Base-by-base conservation (phyloP, 1,140 invertebrate species). In the Bilobella aurantiaca region DNA sequence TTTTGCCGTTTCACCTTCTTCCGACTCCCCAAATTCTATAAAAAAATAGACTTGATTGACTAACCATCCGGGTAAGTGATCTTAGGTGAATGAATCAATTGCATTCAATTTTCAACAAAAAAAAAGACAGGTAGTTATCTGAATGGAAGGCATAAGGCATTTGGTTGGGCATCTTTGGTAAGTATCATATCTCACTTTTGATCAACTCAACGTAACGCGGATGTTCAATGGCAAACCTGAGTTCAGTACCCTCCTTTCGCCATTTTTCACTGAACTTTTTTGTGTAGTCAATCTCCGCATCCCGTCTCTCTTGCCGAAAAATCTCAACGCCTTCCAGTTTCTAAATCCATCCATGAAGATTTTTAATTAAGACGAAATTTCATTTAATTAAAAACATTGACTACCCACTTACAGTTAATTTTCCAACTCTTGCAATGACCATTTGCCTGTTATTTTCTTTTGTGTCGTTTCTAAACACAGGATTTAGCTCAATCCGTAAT, bases 271-370 rank as follows among this genome's bases (percentile, higher is more conserved):
- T 85, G 78, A 86, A 87, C 25, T 85, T 82, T 78, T 93, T 93
- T 72, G 93, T 77, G 75, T 93, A 93, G 78, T 93, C 91, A 65
- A 91, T 87, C 74, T 93, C 89, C 0, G 91, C 87, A n/a, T 89
- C 90, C 74, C 86, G 81, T 66, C 88, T 82, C 68, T 90, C 84
- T 56, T 85, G 82, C 0, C 78, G 72, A 5, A 77, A 79, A 68
- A 93, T 84, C 76, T 81, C 75, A 25, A 82, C 82, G 21, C 86
- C 84, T 78, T 90, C 90, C 3, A 90, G 76, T 73, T 82, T 79
- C 79, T 85, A 77, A n/a, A n/a, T n/a, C n/a, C n/a, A n/a, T n/a
- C n/a, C n/a, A n/a, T n/a, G 37, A 42, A 2, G 16, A 16, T 49
- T 57, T 30, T 61, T 58, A 31, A 14, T 32, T 37, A 31, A 62